Base-by-base conservation (phyloP, 2,888 invertebrate genomes). In the Amphipyra berbera region DNA sequence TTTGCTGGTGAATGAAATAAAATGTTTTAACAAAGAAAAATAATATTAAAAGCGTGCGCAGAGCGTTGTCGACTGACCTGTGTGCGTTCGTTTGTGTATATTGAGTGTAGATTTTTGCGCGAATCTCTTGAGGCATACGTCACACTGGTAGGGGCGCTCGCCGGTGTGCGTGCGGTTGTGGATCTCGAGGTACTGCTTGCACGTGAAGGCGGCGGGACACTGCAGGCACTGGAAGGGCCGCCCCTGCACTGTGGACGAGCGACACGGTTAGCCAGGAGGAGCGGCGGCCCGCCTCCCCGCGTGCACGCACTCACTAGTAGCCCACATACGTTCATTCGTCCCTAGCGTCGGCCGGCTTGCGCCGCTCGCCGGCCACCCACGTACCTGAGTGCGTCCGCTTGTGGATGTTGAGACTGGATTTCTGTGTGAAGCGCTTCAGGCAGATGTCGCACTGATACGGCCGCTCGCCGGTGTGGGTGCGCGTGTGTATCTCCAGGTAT, bases 101-200 rank as follows among this genome's bases (percentile, higher is more conserved):
- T 97, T 97, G 82, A 97, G 95, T 82, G 97, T 97, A 79, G 97
- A 97, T 90, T 97, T 97, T 94, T 97, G 97, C 79, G 97, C 97
- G 94, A 97, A 97, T 87, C 97, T 95, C 93, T 97, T 97, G 88
- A 96, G 95, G 89, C 97, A 97, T 72, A 97, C 95, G 88, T 97
- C 97, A 89, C 97, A 97, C 90, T 97, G 95, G 89, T 95, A 95
- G 74, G 95, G 95, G 59, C 95, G 92, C 88, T 95, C 95, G 81
- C 95, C 95, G 73, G 95, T 95, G 90, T 95, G 95, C 83, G 95
- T 95, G 86, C 95, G 94, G 87, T 94, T 95, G 90, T 95, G 95
- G 61, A 95, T 95, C 90, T 95, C 95, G 78, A 95, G 90, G 86
- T 95, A 95, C 90, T 95, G 95, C 91, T 95, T 95, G 91, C 95